Base-by-base conservation (phyloP, 1,140 invertebrate species). In the Bombus pascuorum region DNA sequence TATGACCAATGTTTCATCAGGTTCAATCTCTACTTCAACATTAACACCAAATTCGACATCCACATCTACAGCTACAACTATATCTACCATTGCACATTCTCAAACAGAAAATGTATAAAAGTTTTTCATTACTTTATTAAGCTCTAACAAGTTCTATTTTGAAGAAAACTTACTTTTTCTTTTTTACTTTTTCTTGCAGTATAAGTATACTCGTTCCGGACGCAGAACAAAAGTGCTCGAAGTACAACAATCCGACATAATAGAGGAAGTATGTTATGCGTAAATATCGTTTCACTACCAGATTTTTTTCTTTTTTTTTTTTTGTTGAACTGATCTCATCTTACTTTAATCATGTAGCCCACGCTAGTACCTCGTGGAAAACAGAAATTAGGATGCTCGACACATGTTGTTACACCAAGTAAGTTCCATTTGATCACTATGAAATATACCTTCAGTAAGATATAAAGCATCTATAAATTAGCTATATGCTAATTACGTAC, bases 261-360 rank as follows among this genome's bases (percentile, higher is more conserved):
- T 95, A 81, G 94, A 95, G 90, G 94, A 95, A 73, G 91, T 94
- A 91, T 86, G 42, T 68, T 59, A 44, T n/a, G 42, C 59, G n/a
- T 81, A 74, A 62, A 76, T 71, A 86, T 76, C 22, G 0, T 83
- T 82, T 59, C 59, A 59, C n/a, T 88, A 76, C 37, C 68, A 37
- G 8, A 37, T 83, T 59, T 59, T 15, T 57, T 37, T 28, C n/a
- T 18, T 22, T 66, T 39, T 62, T 39, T 37, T 62, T 59, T 22
- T 12, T 74, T 68, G 10, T 76, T 81, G 12, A 34, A 80, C 53
- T 72, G 42, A 72, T 34, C 25, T 15, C 71, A 71, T 82, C 77
- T 76, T 2, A 47, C 59, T 39, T n/a, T 86, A 53, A 22, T 85
- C 47, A 22, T 73, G 13, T 59, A 76, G 87, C 59, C 85, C 12